phyloP scores from a whole-genome alignment of 2,888 invertebrate genomes.

The Himalopsyche anomala region DNA sequence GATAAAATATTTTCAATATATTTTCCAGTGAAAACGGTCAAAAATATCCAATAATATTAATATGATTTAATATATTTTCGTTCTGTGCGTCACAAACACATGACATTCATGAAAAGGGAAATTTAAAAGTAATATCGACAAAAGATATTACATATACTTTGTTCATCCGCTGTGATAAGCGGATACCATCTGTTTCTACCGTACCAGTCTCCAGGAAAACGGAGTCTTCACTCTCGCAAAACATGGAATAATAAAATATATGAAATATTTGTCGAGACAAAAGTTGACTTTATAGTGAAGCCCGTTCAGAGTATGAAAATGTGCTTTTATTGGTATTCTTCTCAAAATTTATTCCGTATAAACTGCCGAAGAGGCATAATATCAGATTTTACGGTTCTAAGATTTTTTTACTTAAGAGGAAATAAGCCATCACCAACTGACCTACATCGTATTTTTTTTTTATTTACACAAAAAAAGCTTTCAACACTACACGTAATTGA shows the following conservation, averaged over 20 bases:
- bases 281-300: slow-evolving; percentile 22
- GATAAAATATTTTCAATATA: background rate
- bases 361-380: background rate
- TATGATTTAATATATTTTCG: slow-evolving; percentile 36
- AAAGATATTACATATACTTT: slow-evolving; percentile 50
- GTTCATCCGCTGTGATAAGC: slow-evolving; percentile 53
- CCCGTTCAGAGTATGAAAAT: slow-evolving; percentile 6
- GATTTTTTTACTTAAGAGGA: background rate
- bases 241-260: slow-evolving; percentile 54
- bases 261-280: slow-evolving; percentile 50
- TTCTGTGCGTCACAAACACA: slow-evolving; percentile 43
- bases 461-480: no score
- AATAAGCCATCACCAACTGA: no score
- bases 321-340: slow-evolving; percentile 30
- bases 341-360: background rate
- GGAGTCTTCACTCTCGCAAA: slow-evolving; percentile 1
- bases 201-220: slow-evolving; percentile 47
- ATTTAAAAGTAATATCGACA: slow-evolving; percentile 57
- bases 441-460: no score
- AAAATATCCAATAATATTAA: slow-evolving; percentile 8
- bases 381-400: background rate
- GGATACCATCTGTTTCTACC: slow-evolving; percentile 47
- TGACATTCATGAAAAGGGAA: slow-evolving; percentile 51
- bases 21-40: background rate
- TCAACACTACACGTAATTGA: no score